Percentiles rank a stretch among this genome's conserved stretches.
phyloP scores from a whole-genome alignment of 2,797 vertebrate species.

The Borostomias antarcticus region DNA sequence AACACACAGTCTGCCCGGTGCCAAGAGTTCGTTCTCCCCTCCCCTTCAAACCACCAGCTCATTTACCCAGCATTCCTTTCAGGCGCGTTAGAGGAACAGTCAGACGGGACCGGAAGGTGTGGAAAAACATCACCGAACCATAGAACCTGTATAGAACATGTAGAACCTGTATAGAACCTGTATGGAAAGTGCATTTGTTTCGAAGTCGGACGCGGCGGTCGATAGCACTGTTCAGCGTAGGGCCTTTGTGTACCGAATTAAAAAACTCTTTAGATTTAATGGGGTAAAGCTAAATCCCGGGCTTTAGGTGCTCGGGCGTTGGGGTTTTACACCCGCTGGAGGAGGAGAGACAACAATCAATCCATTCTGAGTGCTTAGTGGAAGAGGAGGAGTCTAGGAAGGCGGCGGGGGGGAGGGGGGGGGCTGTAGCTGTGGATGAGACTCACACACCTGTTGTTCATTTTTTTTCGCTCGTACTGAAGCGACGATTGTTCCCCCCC shows the following conservation, averaged over 20 bases:
- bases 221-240: neutral
- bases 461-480: neutral
- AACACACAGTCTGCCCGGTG: conserved; percentile 29
- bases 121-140: too few relatives aligned
- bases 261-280: neutral
- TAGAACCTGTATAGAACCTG: neutral
- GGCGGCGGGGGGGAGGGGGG: too few relatives aligned
- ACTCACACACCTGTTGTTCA: conserved; percentile 2
- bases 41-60: neutral
- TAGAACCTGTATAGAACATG: neutral
- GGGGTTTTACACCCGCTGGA: too few relatives aligned
- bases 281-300: neutral
- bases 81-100: conserved; percentile 1
- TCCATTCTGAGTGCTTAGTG: neutral
- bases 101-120: too few relatives aligned
- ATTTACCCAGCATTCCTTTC: neutral
- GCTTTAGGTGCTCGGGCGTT: too few relatives aligned
- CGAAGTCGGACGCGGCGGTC: too few relatives aligned
- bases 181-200: too few relatives aligned
- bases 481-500: neutral
- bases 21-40: conserved; percentile 22
- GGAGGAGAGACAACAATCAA: neutral
- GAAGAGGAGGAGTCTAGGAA: neutral
- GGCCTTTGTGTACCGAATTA: neutral
- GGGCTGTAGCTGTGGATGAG: neutral